Evolutionary conservation across 2,888 invertebrate species (phyloP), one percentile per base, ranked within the genome.

Genomic region (Chrysolina oricalcia): DNA sequence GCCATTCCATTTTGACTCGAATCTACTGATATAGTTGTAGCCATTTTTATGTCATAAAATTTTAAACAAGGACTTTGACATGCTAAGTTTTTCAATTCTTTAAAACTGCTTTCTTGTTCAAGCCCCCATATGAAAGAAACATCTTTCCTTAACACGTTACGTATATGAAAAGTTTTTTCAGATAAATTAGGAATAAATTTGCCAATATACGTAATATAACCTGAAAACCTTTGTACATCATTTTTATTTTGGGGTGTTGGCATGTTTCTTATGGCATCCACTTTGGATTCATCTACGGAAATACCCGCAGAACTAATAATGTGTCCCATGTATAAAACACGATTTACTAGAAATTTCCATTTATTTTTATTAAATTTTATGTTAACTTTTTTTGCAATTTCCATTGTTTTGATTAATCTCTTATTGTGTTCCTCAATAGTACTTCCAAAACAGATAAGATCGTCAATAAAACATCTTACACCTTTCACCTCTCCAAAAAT

Each of bases 171-270:
- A 79, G 80, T 83, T 56, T 77, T 50, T 10, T 79, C 73, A 35
- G 84, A 80, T 21, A 83, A 73, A 67, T 83, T 82, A 43, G 78
- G 79, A 40, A 86, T 77, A 76, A 81, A 85, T 77, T 80, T 81
- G 35, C 78, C 69, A 8, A 84, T 63, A 76, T 84, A 84, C n/a
- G 80, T 83, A 8, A 81, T 74, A 56, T 85, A 75, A 13, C 84
- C 85, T 19, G 81, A 67, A 21, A 17, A 48, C 15, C 48, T 48
- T 5, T 48, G 48, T 15, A 48, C 15, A n/a, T 48, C 48, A 15
- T 48, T 27, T 21, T 59, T 21, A 21, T 59, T 59, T 5, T 59
- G 8, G 11, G 59, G 59, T 23, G 13, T 15, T 21, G 21, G 59
- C 59, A 71, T 50, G 21, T 71, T 48, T 19, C 0, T 23, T 13